Conservation (phyloP, 64 coral and sea anemone species). For the Platygyra sinensis region DNA sequence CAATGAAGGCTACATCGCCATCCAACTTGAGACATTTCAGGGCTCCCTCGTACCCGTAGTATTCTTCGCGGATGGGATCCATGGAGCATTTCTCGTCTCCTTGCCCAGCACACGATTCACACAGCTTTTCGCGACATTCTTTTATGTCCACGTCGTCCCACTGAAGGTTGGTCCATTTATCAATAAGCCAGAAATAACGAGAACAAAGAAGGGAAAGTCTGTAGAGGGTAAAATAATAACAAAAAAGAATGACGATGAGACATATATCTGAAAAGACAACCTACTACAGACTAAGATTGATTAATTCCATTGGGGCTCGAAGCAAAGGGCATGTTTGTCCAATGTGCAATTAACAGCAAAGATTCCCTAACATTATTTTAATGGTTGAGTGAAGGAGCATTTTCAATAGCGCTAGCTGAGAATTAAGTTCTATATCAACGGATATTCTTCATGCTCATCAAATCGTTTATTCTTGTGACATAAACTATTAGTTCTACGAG, state of each 20-base stretch:
- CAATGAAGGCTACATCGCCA: slow-evolving; percentile 68
- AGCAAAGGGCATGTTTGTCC: no score
- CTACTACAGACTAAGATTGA: not conserved
- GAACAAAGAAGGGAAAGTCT: slow-evolving; percentile 42
- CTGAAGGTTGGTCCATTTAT: slow-evolving; percentile 52
- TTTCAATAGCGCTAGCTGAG: no score
- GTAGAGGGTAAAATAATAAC: not conserved
- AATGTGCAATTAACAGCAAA: no score
- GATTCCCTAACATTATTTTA: no score
- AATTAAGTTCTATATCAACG: no score
- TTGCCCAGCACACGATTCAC: slow-evolving; percentile 44
- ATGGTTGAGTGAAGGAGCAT: no score
- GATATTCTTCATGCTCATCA: no score
- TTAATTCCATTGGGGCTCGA: not conserved
- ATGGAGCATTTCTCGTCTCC: slow-evolving; percentile 50
- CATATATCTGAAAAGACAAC: not conserved
- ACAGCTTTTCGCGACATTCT: slow-evolving; percentile 51
- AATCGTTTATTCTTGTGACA: no score
- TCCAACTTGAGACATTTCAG: slow-evolving; percentile 39
- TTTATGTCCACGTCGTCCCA: slow-evolving; percentile 31
- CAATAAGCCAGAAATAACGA: slow-evolving; percentile 34
- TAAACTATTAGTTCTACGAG: no score
- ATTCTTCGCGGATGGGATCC: not conserved
- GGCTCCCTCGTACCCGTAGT: slow-evolving; percentile 44
- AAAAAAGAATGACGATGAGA: not conserved